Base-by-base conservation (phyloP, 2,113 vertebrate genomes). In the Ancistrus triradiatus region DNA sequence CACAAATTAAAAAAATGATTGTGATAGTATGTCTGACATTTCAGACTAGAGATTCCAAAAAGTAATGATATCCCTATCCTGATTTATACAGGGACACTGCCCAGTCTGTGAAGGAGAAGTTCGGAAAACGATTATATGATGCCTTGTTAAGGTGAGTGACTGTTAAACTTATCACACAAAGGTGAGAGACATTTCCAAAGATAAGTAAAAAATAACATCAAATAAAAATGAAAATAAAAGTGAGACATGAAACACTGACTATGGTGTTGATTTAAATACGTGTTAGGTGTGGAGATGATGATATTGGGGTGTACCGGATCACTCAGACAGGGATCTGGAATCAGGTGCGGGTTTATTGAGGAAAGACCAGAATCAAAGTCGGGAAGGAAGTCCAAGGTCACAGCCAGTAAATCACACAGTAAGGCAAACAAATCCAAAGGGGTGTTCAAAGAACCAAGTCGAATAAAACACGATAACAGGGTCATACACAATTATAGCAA, bases 61-160 rank as follows among this genome's bases (percentile, higher is more conserved):
- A n/a, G n/a, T n/a, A n/a, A n/a, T n/a, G n/a, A n/a, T n/a, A n/a
- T n/a, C n/a, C n/a, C n/a, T 31, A 31, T 7, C 7, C 27, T 63
- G 22, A 43, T 11, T 63, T 28, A 37, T 7, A 28, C 74, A 98
- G 96, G 95, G 96, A 99, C 71, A 98, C 91, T 2, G 95, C 91
- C 17, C 92, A 98, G 18, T 77, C 84, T 4, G 87, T 98, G 76
- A 99, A 98, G 70, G 95, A 99, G 77, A 99, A 98, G 79, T 99
- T 99, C 86, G 96, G 95, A 21, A 95, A 90, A 77, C 91, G 90
- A 48, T 88, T 99, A 51, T 99, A 98, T 56, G 92, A 95, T n/a
- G 88, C 91, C 10, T 78, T 99, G 53, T 70, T 99, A 68, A 93
- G 81, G 96, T 98, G 76, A 78, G 91, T n/a, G 2, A 19, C 59